Base-by-base conservation (phyloP, 2,113 vertebrate genomes). In the Taurulus bubalis region DNA sequence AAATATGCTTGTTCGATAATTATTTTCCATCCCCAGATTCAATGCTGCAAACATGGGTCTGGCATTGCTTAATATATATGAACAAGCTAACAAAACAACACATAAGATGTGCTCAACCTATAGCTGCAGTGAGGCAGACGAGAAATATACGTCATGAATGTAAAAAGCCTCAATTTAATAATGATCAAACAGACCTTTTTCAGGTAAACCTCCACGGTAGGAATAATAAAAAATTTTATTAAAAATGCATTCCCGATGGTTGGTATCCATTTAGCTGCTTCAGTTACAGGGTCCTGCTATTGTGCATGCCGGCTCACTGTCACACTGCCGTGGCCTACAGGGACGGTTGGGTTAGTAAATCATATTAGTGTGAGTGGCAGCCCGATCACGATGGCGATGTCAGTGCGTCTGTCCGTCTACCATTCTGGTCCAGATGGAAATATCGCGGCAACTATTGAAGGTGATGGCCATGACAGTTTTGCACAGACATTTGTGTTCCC, bases 11-110 rank as follows among this genome's bases (percentile, higher is more conserved):
- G 4, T 40, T 40, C 40, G 40, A 40, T 18, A 5, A 47, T 47
- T 47, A 47, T 47, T 47, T 47, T 49, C 5, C 18, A 10, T 45
- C 14, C 42, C 15, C 42, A 45, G 10, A 45, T 45, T 45, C 42
- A 14, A 18, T 6, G 38, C 38, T 40, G 2, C 38, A 40, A 40
- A 8, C 18, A 49, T 20, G 16, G 47, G 47, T 5, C 45, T 47
- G 16, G 16, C 45, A 40, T n/a, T n/a, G n/a, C n/a, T 40, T 40
- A 40, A 2, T 11, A 40, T 9, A 9, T 1, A 40, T 40, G 9
- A 40, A 11, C 38, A 22, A 47, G 51, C 38, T 56, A 34, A 34
- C 34, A 34, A 34, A 42, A 86, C 45, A 59, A 32, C n/a, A 47
- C 55, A 30, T 42, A 42, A 51, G 22, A 40, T 68, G 26, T 53